Base-by-base conservation (phyloP, 2,888 invertebrate species). In the Pristionchus entomophagus region DNA sequence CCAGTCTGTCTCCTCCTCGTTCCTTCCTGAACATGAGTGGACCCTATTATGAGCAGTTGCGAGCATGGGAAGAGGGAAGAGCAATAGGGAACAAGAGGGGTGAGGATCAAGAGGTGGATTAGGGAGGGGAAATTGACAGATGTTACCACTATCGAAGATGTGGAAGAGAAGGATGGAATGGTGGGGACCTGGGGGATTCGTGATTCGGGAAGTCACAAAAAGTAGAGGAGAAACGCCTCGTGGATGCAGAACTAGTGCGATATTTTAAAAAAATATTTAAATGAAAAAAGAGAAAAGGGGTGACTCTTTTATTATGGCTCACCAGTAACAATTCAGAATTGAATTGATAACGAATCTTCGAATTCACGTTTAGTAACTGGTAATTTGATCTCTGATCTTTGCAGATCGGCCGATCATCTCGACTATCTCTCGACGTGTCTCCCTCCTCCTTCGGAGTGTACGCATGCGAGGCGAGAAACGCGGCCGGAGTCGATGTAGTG, bases 381-480 rank as follows among this genome's bases (percentile, higher is more conserved):
- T 22, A n/a, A n/a, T 29, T 29, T 29, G 14, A 35, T 35, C 2
- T 12, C n/a, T 53, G 51, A 8, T 29, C 12, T 81, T 32, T 53
- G 29, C 85, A 85, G 85, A 41, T 85, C 29, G 53, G 49, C 35
- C 73, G 56, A 6, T 77, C 85, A 19, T 88, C 86, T 8, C n/a
- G 78, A 1, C 85, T 89, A 8, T 83, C 69, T 22, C 69, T 89
- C 17, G 77, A 83, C 62, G 65, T 88, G 8, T 53, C 26, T 17
- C 38, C 83, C 22, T 45, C 84, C 12, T 78, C 91, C 29, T 90
- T 73, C 69, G 98, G 97, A 80, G 96, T 98, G 95, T 98, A 97
- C 93, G 98, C 99, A 94, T 99, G 99, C 94, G 96, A 97, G 92
- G 97, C 97, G 0, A 95, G 95, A 85, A 99, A 98, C 94, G 96